phyloP scores from a whole-genome alignment of 2,113 vertebrate genomes.

The Vulpes lagopus region DNA sequence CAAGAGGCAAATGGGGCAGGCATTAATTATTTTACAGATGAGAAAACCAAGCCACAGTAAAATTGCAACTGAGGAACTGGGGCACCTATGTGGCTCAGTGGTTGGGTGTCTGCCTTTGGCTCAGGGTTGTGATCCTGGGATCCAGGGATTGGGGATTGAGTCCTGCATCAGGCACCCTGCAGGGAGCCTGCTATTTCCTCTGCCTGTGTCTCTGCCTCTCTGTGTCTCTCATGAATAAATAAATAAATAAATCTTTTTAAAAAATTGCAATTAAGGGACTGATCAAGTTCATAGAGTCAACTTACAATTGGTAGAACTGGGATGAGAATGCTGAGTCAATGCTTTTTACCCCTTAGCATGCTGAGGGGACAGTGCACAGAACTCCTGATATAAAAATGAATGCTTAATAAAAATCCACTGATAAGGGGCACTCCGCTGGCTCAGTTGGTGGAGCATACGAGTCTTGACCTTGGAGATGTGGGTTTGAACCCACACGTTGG shows the following conservation, averaged over 20 bases:
- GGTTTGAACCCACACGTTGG: background rate
- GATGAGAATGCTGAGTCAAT: background rate
- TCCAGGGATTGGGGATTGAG: too few species aligned
- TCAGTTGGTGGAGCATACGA: background rate
- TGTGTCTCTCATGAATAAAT: too few species aligned
- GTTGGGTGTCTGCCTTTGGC: too few species aligned
- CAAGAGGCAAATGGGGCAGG: background rate
- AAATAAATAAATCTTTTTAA: too few species aligned
- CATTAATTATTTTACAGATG: background rate
- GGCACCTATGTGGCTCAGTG: too few species aligned
- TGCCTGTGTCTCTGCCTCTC: too few species aligned
- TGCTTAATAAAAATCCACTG: background rate
- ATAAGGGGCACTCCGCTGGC: background rate
- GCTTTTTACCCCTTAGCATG: background rate
- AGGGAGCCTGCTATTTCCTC: too few species aligned
- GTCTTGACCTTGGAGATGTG: background rate
- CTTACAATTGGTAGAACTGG: background rate
- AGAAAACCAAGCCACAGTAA: background rate
- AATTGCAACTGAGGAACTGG: too few species aligned
- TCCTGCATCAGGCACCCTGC: too few species aligned
- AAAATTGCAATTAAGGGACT: background rate
- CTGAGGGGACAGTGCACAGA: background rate
- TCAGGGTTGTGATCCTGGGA: too few species aligned
- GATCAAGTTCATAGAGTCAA: background rate
- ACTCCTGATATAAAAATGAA: background rate